Evolutionary conservation across 2,113 vertebrate species (phyloP).

Genomic region (Anser brachyrhynchus): DNA sequence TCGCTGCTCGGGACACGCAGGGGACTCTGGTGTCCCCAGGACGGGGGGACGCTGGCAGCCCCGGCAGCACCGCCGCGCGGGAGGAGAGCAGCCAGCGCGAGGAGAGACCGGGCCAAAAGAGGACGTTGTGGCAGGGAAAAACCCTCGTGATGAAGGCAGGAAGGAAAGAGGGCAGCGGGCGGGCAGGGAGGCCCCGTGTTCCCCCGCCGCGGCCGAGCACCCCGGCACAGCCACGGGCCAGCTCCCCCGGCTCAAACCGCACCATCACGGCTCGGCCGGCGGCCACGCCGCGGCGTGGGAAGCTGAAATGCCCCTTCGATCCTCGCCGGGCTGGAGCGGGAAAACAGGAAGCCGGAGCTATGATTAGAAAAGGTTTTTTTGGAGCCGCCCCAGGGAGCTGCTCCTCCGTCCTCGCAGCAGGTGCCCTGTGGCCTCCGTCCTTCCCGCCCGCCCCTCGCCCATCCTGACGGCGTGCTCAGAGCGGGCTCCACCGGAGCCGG

Average conservation of each 20-base stretch:
- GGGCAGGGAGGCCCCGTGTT: not conserved
- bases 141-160: not conserved
- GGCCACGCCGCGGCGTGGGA: not conserved
- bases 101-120: fast-evolving
- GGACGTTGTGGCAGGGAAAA: not conserved
- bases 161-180: not conserved
- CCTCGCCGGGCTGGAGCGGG: not conserved
- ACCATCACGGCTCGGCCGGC: fast-evolving
- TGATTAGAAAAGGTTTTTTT: constrained; percentile 20
- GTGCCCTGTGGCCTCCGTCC: not conserved
- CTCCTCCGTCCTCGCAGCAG: constrained; percentile 4
- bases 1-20: no score
- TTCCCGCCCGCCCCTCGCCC: not conserved
- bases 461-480: fast-evolving
- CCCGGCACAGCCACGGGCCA: not conserved
- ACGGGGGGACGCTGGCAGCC: no score
- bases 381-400: constrained; percentile 7
- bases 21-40: no score
- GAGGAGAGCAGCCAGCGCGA: not conserved
- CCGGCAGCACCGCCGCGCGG: no score
- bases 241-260: not conserved
- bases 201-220: fast-evolving
- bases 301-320: not conserved
- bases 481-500: fast-evolving
- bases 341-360: constrained; percentile 40